phyloP scores from a whole-genome alignment of 2,113 vertebrate genomes.

The Ptilonorhynchus violaceus region DNA sequence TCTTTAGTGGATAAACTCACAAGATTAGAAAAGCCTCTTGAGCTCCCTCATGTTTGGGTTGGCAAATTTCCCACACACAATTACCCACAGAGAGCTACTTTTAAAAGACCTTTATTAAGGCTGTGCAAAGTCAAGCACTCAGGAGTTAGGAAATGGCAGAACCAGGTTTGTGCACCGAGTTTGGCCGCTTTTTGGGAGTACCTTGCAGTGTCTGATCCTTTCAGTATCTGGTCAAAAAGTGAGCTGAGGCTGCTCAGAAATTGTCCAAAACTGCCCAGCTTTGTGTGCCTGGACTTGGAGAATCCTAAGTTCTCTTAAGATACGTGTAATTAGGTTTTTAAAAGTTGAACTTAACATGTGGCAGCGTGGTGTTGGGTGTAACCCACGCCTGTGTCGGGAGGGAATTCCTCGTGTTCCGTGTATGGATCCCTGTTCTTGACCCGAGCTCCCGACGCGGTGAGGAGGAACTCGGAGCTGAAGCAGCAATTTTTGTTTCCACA shows the following conservation, averaged over 20 bases:
- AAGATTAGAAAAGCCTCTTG: conserved; percentile 52
- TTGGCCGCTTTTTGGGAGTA: background rate
- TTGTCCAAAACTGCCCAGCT: background rate
- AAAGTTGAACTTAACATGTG: background rate
- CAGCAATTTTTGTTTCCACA: background rate
- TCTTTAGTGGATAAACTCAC: conserved; percentile 30
- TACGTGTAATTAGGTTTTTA: background rate
- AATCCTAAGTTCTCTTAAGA: background rate
- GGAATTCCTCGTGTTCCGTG: fast-evolving
- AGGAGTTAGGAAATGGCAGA: background rate
- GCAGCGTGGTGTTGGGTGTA: background rate
- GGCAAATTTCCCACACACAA: conserved; percentile 2
- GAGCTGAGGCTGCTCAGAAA: background rate
- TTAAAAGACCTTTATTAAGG: background rate
- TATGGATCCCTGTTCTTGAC: fast-evolving
- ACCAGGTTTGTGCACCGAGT: background rate
- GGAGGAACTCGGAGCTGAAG: background rate
- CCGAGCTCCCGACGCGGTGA: fast-evolving
- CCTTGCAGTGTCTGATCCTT: background rate
- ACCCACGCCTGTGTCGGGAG: fast-evolving
- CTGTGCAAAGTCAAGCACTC: background rate
- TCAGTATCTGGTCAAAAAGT: too few relatives aligned
- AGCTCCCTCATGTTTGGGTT: conserved; percentile 52
- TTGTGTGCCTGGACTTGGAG: background rate
- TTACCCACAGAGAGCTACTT: conserved; percentile 22